Conservation (phyloP, 2,888 invertebrate genomes). For the Petrolisthes manimaculis region DNA sequence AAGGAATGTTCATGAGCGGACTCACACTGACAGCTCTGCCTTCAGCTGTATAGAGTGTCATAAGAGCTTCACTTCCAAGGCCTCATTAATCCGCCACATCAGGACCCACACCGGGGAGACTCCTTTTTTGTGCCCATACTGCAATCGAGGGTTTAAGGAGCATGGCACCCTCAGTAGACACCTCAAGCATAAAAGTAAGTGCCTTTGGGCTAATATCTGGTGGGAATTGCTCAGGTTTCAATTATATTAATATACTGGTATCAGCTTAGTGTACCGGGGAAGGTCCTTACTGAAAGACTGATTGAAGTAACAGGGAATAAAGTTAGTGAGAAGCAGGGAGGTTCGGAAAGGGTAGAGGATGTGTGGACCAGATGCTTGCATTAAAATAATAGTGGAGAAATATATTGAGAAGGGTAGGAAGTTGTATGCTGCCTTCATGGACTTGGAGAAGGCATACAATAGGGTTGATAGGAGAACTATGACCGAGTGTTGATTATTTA, state of each 20-base stretch:
- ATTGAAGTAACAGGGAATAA: too few relatives aligned
- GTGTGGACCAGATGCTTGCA: too few relatives aligned
- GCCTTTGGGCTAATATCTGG: too few relatives aligned
- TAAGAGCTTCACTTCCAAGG: conserved; percentile 38
- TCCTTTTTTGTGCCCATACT: conserved; percentile 32
- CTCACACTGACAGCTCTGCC: conserved; percentile 15
- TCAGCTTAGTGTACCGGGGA: neutral
- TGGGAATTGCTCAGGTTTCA: neutral
- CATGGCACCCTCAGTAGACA: conserved; percentile 44
- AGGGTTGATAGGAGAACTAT: neutral
- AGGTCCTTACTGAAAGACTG: too few relatives aligned
- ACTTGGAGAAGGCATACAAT: too few relatives aligned
- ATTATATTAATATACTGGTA: neutral
- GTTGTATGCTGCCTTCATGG: too few relatives aligned
- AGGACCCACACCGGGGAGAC: conserved; percentile 43
- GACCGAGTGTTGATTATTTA: neutral
- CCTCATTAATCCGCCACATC: conserved; percentile 35
- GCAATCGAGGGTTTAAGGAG: conserved; percentile 35
- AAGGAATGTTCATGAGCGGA: conserved; percentile 40
- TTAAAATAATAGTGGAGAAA: too few relatives aligned
- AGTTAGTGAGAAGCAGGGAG: too few relatives aligned
- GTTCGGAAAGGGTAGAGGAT: too few relatives aligned
- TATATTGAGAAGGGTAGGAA: too few relatives aligned
- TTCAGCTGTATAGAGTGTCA: conserved; percentile 36
- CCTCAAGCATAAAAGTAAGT: conserved; percentile 31